Base-by-base conservation (phyloP, 2,888 invertebrate species). In the Sinelater perroti region DNA sequence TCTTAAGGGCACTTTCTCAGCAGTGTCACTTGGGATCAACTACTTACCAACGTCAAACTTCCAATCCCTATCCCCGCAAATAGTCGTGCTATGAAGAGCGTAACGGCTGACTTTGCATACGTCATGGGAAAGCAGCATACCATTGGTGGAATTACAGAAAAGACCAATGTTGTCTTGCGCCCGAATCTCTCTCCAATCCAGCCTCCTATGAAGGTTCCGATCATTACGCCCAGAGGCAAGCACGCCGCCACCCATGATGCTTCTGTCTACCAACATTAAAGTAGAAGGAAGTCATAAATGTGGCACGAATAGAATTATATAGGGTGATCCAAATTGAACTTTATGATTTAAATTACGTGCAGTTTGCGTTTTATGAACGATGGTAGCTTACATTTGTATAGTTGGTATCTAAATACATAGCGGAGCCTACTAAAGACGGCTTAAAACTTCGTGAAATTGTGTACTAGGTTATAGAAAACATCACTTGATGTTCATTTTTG, bases 11-110 rank as follows among this genome's bases (percentile, higher is more conserved):
- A 5, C 8, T 21, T 5, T 5, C 7, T 5, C 4, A 21, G 6
- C n/a, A n/a, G n/a, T n/a, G n/a, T n/a, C n/a, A n/a, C n/a, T 7
- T 24, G 26, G 26, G 26, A 24, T 53, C 0, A 38, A 45, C 10
- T 44, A 51, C 56, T 65, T 55, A 67, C 68, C 10, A 60, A 49
- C 21, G 53, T 40, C n/a, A 58, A 49, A 0, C 90, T 87, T 14
- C 91, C 90, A 31, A 85, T 85, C 11, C 87, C 85, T 3, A 88
- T 68, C 21, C 91, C 92, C 3, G 84, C 84, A 21, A 90, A 78
- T 42, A 88, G 83, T 51, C 88, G 78, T 0, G 86, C 87, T 0
- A 80, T 75, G 64, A 84, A 83, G 3, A 87, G 77, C 82, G 85
- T 83, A 0, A 72, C 70, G 0, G 85, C 51, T 13, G 56, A 42